Evolutionary conservation across 2,113 vertebrate genomes (phyloP).

Genomic region (Willisornis vidua): DNA sequence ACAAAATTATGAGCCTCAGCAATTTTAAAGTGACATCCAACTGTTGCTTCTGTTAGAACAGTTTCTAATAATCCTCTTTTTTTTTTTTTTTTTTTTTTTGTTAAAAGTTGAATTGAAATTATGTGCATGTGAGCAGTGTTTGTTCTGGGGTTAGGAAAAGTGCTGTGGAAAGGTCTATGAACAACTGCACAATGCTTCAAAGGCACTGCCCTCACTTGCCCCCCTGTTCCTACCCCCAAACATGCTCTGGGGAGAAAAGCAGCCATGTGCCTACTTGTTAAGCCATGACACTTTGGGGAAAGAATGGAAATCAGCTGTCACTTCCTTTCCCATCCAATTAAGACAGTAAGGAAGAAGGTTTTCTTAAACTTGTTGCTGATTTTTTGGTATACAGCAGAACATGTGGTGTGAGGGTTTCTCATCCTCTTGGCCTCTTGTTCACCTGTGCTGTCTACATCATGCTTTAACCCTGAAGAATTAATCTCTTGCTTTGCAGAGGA

Average conservation of each 20-base stretch:
- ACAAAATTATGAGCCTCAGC: not conserved
- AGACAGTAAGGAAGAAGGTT: not conserved
- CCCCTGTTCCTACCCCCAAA: fast-evolving
- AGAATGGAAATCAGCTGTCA: not conserved
- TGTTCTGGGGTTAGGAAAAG: not conserved
- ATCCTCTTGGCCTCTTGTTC: not conserved
- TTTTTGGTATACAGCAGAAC: not conserved
- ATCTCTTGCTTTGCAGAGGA: constrained; percentile 23
- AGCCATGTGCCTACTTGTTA: not conserved
- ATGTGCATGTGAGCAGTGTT: not conserved
- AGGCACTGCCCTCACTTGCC: not conserved
- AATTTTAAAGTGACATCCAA: not conserved
- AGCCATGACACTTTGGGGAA: not conserved
- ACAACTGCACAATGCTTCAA: not conserved
- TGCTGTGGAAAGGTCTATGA: not conserved
- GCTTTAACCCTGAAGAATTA: constrained; percentile 51
- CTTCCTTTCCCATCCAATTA: fast-evolving
- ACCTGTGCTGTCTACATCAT: not conserved
- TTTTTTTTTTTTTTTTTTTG: not conserved
- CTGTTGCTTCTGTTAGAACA: not conserved
- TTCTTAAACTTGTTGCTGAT: not conserved
- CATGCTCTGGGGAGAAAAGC: fast-evolving
- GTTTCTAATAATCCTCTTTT: not conserved
- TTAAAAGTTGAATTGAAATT: not conserved
- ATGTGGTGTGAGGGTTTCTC: not conserved